Base-by-base conservation (phyloP, 2,113 vertebrate genomes). In the Bufo gargarizans region DNA sequence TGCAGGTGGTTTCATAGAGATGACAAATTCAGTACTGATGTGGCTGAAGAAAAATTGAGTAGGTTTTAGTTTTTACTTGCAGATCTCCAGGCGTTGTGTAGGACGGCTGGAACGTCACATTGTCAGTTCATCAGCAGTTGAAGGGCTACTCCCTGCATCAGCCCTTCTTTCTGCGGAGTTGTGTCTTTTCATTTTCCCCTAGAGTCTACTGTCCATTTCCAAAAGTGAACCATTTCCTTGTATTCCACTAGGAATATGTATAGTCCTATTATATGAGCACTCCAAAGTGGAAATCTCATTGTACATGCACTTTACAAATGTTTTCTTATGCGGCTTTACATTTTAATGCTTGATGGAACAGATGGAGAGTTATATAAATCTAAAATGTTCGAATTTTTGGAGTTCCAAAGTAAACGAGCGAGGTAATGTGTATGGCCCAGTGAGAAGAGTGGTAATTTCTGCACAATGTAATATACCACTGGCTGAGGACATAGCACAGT, bases 51-150 rank as follows among this genome's bases (percentile, higher is more conserved):
- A 50, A 74, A 76, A 49, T 19, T 49, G 47, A 4, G 47, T 8
- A 0, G 7, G 2, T 74, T 76, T 76, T 20, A 2, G 20, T 50
- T 49, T 20, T 76, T 17, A 50, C 45, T 76, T 76, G n/a, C 9
- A 19, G 50, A 11, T 50, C 47, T 50, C 72, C 47, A 76, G 47
- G 72, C 50, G 72, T 16, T 8, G 72, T 20, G 72, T 17, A 16
- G 72, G 72, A 17, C 45, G 16, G 16, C 72, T 76, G 47, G 72
- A 76, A 76, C 50, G 47, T 76, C 72, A 76, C 45, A 50, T 76
- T 76, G 72, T 76, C 72, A 76, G 72, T 20, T 76, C 72, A 76
- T 76, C 72, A 76, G 72, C 72, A 50, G 45, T 76, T 50, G 72
- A 76, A 76, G 72, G 72, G 14, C 3, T 76, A 49, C 72, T 76